Percentiles rank a stretch among this genome's conserved stretches.
These are phyloP conservation scores for Tachysurus vachellii DNA, from an alignment of 2,113 vertebrate species.

Conservation along the genomic window DNA sequence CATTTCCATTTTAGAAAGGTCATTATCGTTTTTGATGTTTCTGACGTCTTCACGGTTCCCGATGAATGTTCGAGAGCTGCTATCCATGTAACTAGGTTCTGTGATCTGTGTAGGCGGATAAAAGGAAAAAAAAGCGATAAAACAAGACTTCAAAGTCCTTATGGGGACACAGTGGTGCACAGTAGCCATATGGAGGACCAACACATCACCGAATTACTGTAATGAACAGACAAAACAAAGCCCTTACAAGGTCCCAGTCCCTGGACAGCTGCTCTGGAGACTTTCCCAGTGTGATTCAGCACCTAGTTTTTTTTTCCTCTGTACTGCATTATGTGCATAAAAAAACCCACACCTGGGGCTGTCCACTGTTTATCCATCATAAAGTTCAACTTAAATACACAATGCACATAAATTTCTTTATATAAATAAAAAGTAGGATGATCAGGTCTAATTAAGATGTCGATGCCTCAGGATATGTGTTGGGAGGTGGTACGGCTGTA, in stretches of 20 bases:
- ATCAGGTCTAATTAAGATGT: not conserved
- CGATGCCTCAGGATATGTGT: not conserved
- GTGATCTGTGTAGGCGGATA: not conserved
- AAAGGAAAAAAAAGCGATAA: not conserved
- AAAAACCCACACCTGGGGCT: not conserved
- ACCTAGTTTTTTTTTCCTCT: not conserved
- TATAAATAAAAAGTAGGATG: not conserved
- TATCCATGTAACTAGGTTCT: not conserved
- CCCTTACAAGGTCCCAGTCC: constrained; percentile 23
- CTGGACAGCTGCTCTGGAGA: constrained; percentile 28
- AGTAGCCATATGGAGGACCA: constrained; percentile 31
- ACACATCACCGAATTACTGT: constrained; percentile 32
- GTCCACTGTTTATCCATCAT: not conserved
- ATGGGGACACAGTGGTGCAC: constrained; percentile 13
- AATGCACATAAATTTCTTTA: not conserved
- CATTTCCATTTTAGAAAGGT: not conserved
- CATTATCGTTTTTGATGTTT: not conserved
- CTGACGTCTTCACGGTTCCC: not conserved
- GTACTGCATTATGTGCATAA: not conserved
- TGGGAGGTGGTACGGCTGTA: not conserved
- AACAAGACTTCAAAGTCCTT: constrained; percentile 3
- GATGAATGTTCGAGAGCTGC: not conserved
- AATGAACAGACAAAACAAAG: constrained; percentile 34
- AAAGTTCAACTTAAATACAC: not conserved
- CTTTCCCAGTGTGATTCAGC: constrained; percentile 1